phyloP scores from a whole-genome alignment of 2,113 vertebrate species.

The Centropus bengalensis region DNA sequence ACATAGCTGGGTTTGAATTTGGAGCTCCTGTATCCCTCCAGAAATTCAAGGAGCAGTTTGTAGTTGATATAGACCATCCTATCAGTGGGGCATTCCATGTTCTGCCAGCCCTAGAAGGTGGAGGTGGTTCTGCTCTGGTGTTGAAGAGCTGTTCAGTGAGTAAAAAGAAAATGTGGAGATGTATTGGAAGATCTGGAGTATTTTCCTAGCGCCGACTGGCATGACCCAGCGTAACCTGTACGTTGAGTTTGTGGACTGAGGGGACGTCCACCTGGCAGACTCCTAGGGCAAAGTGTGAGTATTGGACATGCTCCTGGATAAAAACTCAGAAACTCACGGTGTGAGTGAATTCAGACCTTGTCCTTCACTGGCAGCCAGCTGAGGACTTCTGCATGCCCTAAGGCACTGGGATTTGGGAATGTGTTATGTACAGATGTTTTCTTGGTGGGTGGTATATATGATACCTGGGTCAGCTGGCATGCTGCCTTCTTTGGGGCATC shows the following conservation, averaged over 20 bases:
- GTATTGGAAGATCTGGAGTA: not conserved
- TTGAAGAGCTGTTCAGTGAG: not conserved
- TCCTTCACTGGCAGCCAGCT: not conserved
- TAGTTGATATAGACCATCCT: not conserved
- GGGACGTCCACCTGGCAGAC: not conserved
- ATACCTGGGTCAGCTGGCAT: not conserved
- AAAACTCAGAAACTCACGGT: not conserved
- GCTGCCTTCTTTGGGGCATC: not conserved
- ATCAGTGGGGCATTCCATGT: not conserved
- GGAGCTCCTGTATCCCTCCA: not conserved
- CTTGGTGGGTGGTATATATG: not conserved
- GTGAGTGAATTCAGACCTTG: not conserved
- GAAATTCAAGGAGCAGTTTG: not conserved
- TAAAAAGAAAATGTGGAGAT: not conserved
- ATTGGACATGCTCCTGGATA: not conserved
- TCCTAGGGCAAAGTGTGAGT: not conserved
- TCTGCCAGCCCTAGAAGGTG: not conserved
- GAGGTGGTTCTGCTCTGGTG: not conserved
- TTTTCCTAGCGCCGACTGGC: not conserved
- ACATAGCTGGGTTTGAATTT: not conserved
- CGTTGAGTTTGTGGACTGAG: not conserved
- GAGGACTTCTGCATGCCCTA: not conserved
- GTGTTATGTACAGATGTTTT: not conserved
- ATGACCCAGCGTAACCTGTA: not conserved
- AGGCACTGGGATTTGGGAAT: not conserved